phyloP scores from a whole-genome alignment of 2,113 vertebrate species.

The Cepphus grylle region DNA sequence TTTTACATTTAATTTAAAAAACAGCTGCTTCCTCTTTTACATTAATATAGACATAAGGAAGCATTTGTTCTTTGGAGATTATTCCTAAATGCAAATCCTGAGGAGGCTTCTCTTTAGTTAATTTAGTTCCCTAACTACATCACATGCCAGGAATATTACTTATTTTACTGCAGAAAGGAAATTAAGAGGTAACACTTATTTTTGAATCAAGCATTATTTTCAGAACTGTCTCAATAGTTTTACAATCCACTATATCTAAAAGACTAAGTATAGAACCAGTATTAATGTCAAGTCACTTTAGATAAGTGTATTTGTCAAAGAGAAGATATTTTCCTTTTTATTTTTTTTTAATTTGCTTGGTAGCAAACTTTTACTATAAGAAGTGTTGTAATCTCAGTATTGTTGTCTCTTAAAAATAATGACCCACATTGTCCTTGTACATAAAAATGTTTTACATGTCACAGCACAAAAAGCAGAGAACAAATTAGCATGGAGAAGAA shows the following conservation, averaged over 20 bases:
- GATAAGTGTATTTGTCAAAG: not conserved
- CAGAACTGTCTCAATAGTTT: not conserved
- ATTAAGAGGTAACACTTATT: not conserved
- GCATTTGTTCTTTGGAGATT: not conserved
- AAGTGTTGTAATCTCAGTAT: not conserved
- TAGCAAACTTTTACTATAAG: not conserved
- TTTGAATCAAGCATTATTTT: not conserved
- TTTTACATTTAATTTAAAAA: not conserved
- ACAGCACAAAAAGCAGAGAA: not conserved
- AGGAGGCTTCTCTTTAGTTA: not conserved
- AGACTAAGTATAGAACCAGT: not conserved
- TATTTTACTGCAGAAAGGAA: not conserved
- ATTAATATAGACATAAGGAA: not conserved
- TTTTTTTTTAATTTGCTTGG: not conserved
- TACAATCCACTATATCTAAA: not conserved
- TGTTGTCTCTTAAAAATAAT: not conserved
- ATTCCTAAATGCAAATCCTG: not conserved
- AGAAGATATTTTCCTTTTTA: not conserved
- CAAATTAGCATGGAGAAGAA: not conserved
- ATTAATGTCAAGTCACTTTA: not conserved
- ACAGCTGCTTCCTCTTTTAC: not conserved
- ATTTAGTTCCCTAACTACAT: not conserved
- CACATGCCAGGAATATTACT: not conserved
- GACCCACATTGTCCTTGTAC: not conserved
- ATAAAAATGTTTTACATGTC: not conserved